These are phyloP conservation scores for Patella depressa DNA, from an alignment of 2,888 invertebrate genomes.

Conservation along the genomic window DNA sequence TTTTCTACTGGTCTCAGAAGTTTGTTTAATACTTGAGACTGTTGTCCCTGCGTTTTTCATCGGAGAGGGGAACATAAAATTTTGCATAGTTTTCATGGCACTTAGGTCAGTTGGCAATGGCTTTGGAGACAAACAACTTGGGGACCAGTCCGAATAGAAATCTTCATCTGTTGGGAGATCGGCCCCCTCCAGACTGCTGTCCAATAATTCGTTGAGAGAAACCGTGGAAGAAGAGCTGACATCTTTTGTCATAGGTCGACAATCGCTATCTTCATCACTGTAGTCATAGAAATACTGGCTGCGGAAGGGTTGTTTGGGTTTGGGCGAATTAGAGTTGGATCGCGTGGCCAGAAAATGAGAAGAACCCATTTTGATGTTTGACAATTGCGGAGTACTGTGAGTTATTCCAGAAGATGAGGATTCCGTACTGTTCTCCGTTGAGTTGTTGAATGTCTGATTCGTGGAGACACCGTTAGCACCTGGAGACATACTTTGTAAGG, in stretches of 20 bases:
- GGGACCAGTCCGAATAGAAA: conserved; percentile 52
- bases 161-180: conserved; percentile 54
- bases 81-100: conserved; percentile 13
- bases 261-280: conserved; percentile 63
- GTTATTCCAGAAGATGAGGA: conserved; percentile 22
- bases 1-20: not conserved
- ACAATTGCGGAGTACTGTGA: conserved; percentile 5
- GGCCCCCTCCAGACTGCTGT: conserved; percentile 53
- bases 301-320: conserved; percentile 25
- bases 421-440: conserved; percentile 25
- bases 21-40: not conserved
- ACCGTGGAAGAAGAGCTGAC: conserved; percentile 62
- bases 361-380: not conserved
- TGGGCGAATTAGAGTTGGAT: conserved; percentile 19
- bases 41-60: not conserved
- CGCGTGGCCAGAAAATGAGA: not conserved
- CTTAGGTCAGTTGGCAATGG: conserved; percentile 8
- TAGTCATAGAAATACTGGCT: conserved; percentile 61
- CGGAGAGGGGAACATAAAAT: conserved; percentile 9
- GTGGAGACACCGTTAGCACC: not conserved
- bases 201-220: conserved; percentile 66
- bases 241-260: conserved; percentile 52
- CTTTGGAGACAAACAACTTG: conserved; percentile 35
- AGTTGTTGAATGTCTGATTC: conserved; percentile 15
- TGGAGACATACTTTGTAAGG: conserved; percentile 1